Conservation (phyloP, 2,113 vertebrate species). For the Poecile atricapillus region DNA sequence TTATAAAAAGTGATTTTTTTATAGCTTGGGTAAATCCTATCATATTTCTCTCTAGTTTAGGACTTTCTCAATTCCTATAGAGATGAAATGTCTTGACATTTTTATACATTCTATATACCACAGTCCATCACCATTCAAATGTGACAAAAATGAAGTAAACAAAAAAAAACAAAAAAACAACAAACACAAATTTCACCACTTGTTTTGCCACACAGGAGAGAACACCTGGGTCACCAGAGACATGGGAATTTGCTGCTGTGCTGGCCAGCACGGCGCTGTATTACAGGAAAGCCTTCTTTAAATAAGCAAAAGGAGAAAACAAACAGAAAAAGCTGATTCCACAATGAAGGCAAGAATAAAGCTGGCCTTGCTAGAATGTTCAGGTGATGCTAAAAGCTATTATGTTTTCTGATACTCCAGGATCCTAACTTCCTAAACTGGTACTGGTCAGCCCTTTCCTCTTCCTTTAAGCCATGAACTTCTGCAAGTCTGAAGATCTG, state of each 20-base stretch:
- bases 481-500: neutral
- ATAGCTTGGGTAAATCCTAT: neutral
- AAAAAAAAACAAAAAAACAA: too few relatives aligned
- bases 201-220: neutral
- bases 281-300: neutral
- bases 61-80: neutral
- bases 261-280: neutral
- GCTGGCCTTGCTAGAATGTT: neutral
- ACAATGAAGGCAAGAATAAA: slow-evolving; percentile 2
- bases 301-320: neutral
- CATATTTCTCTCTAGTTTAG: neutral
- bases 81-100: neutral
- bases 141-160: neutral
- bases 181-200: neutral
- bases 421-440: neutral
- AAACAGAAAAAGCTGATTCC: neutral
- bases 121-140: neutral
- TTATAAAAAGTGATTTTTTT: neutral
- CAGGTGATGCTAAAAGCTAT: neutral
- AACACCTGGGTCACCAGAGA: neutral
- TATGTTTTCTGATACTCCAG: neutral
- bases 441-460: neutral
- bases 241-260: neutral
- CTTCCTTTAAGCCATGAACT: neutral
- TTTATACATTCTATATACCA: neutral